Conservation (phyloP, 1,140 invertebrate species). For the Centruroides sculpturatus region DNA sequence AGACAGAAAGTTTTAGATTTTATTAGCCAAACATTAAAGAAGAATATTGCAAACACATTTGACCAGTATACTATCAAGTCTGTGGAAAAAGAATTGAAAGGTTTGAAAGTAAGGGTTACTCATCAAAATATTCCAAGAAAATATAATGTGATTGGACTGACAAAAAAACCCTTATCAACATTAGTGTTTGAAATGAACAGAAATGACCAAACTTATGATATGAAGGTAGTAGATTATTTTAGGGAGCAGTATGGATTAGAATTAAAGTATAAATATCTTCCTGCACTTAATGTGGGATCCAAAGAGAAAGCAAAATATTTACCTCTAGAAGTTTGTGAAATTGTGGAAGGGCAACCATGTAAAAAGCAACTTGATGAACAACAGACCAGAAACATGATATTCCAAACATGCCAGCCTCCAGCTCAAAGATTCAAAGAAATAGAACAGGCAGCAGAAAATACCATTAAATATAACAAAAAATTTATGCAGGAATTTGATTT, state of each 20-base stretch:
- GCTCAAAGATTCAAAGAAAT: conserved; percentile 17
- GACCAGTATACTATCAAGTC: background rate
- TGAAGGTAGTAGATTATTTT: conserved; percentile 9
- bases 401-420: conserved; percentile 19
- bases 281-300: conserved; percentile 24
- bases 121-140: conserved; percentile 5
- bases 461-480: too few relatives aligned
- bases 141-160: background rate
- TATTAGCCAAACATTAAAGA: background rate
- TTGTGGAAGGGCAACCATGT: conserved; percentile 20
- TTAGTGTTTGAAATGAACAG: background rate
- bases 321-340: conserved; percentile 25
- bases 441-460: conserved; percentile 15
- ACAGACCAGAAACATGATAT: conserved; percentile 11
- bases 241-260: background rate
- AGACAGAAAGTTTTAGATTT: background rate
- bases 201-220: background rate
- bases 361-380: conserved; percentile 1
- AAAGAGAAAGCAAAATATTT: conserved; percentile 15
- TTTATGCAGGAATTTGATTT: conserved; percentile 16
- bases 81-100: conserved; percentile 7
- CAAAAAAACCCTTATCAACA: background rate
- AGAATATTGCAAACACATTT: too few relatives aligned
- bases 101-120: conserved; percentile 10
- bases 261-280: conserved; percentile 20